Base-by-base conservation (phyloP, 2,797 vertebrate species). In the Pachyuromys duprasi region DNA sequence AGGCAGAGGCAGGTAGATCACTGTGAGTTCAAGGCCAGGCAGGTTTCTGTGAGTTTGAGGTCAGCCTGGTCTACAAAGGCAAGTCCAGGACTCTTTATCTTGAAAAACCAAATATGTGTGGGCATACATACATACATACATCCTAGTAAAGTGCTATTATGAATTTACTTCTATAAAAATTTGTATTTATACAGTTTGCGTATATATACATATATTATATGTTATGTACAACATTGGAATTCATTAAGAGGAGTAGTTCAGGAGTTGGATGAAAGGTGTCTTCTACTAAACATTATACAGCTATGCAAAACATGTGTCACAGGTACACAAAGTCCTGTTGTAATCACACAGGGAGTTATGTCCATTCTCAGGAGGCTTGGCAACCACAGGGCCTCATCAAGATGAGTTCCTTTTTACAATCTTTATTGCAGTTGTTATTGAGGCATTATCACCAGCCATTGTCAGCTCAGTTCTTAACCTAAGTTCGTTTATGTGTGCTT, bases 341-440 rank as follows among this genome's bases (percentile, higher is more conserved):
- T 78, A 39, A 62, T 24, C 72, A 60, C 49, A 36, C 11, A 60
- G 79, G 49, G 20, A 22, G 36, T 53, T 2, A 0, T 5, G 18
- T 31, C 15, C 83, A 94, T 81, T 55, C 18, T 49, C 70, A 39
- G 36, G n/a, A 2, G 39, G 11, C n/a, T 20, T 20, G 20, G 18
- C 31, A 24, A 81, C 65, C 24, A 63, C 79, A 12, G 1, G 14
- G 53, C 81, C 31, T 86, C 49, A 82, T 74, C 53, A 24, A 49
- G 49, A 13, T 31, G 28, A 42, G 31, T 49, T 31, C 39, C 26
- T 36, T 33, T 57, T 26, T 86, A 18, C 13, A 49, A 31, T 24
- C 91, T 79, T 84, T 67, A 72, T 55, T 90, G 39, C 39, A 62
- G 22, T 42, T 87, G 22, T 90, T 94, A 70, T 92, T 88, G 31